phyloP scores from a whole-genome alignment of 2,888 invertebrate species.

The Drosophila lacicola region DNA sequence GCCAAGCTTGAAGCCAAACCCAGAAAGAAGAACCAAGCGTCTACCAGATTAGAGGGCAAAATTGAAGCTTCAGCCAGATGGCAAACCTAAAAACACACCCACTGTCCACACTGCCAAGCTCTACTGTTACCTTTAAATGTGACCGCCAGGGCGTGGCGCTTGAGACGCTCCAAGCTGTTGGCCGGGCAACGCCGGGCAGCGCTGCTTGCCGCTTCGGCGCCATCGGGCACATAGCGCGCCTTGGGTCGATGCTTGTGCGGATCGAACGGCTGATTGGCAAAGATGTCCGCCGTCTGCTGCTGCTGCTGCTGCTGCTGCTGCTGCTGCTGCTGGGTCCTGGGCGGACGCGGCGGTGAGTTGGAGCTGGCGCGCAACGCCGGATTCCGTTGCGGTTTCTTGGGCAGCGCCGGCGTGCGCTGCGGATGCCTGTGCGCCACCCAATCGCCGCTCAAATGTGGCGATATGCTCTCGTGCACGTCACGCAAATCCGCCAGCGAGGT shows the following conservation, averaged over 20 bases:
- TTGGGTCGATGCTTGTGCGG: conserved; percentile 91
- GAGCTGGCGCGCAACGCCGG: conserved; percentile 85
- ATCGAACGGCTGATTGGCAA: conserved; percentile 89
- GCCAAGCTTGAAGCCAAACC: conserved; percentile 14
- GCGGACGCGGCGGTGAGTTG: conserved; percentile 86
- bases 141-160: conserved; percentile 75
- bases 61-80: conserved; percentile 23
- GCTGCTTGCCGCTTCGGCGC: conserved; percentile 86
- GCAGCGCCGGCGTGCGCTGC: conserved; percentile 75
- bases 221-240: conserved; percentile 90
- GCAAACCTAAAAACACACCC: conserved; percentile 26
- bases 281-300: conserved; percentile 83
- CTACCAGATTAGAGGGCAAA: conserved; percentile 21
- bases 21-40: conserved; percentile 29
- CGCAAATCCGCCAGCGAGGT: conserved; percentile 92
- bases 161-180: conserved; percentile 62
- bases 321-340: conserved; percentile 48
- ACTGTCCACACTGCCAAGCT: conserved; percentile 40
- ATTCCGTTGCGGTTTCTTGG: conserved; percentile 64
- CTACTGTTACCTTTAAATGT: conserved; percentile 82
- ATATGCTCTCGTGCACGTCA: conserved; percentile 90
- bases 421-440: conserved; percentile 94
- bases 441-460: conserved; percentile 91
- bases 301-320: background rate
- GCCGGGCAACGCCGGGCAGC: conserved; percentile 86